A percentile compares a stretch with the other conserved stretches of the same genome.
Conservation (phyloP, 2,888 invertebrate genomes). For the Germaria angustata region DNA sequence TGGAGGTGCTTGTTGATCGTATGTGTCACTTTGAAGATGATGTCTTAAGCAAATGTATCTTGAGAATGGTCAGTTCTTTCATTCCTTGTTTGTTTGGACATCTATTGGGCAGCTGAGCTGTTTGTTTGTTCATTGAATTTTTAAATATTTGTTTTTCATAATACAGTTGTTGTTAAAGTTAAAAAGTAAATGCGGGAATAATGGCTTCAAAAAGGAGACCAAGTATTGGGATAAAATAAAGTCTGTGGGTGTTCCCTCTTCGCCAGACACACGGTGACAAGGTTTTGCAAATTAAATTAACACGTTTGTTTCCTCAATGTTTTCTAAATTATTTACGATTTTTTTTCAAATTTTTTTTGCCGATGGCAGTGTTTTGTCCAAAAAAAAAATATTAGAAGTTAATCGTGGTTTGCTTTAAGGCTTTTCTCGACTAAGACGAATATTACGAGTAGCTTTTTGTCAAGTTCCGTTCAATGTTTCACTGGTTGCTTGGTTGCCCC, state of each 20-base stretch:
- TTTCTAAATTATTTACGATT: conserved; percentile 13
- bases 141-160: conserved; percentile 54
- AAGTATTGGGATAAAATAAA: not conserved
- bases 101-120: not conserved
- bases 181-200: not conserved
- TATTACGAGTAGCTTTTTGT: too few relatives aligned
- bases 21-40: conserved; percentile 45
- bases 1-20: conserved; percentile 26
- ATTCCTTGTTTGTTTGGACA: conserved; percentile 2
- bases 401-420: not conserved
- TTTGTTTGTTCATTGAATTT: conserved; percentile 20
- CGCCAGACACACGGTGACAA: not conserved
- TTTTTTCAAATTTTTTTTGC: conserved; percentile 65
- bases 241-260: conserved; percentile 12
- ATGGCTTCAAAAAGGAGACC: not conserved
- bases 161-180: conserved; percentile 54
- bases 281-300: conserved; percentile 37
- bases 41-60: conserved; percentile 72
- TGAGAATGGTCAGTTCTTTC: conserved; percentile 75
- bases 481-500: not conserved
- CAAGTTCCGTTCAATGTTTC: too few relatives aligned
- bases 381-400: conserved; percentile 30
- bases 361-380: conserved; percentile 37
- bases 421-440: not conserved
- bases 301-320: not conserved